Base-by-base conservation (phyloP, 2,888 invertebrate species). In the Chorisops tibialis region DNA sequence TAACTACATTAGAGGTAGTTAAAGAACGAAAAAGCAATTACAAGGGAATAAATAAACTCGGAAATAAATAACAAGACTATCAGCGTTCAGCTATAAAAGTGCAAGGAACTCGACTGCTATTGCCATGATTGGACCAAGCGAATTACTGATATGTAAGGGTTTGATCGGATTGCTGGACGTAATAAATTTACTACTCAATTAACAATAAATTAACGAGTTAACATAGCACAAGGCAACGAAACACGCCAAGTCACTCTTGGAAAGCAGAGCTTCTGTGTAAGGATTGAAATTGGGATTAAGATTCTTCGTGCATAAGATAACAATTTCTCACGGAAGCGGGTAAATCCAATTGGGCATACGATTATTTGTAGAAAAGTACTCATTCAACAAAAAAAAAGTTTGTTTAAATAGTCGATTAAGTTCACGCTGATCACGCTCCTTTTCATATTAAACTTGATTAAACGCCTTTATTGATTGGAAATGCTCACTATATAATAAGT, bases 101-200 rank as follows among this genome's bases (percentile, higher is more conserved):
- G 30, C 30, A 7, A 30, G 7, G 30, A 30, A 30, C 2, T 9
- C 30, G 9, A 30, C 2, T 30, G 9, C 7, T 7, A 30, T 30
- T 30, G 5, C 30, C 7, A 7, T 30, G 30, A 7, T 5, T 7
- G 9, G 9, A 30, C 30, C 30, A 30, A 30, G 3, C 30, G 2
- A 30, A 30, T 30, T 30, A 30, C 30, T 7, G 30, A 30, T 30
- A 30, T 30, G 30, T 30, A 39, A 16, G 56, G 43, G 43, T 45
- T 45, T 19, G 45, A 43, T 45, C 56, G 56, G 56, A 45, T 56
- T 56, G 43, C 45, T 45, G 56, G 43, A 56, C 56, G 56, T 56
- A 56, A 56, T 56, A 56, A 56, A 56, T 56, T 56, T 56, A 56
- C 56, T 56, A 56, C 56, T 56, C 56, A 56, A 56, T 56, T 56